Percentiles rank a stretch among this genome's conserved stretches.
Conservation (phyloP, 1,140 invertebrate genomes). For the Euura lappo region DNA sequence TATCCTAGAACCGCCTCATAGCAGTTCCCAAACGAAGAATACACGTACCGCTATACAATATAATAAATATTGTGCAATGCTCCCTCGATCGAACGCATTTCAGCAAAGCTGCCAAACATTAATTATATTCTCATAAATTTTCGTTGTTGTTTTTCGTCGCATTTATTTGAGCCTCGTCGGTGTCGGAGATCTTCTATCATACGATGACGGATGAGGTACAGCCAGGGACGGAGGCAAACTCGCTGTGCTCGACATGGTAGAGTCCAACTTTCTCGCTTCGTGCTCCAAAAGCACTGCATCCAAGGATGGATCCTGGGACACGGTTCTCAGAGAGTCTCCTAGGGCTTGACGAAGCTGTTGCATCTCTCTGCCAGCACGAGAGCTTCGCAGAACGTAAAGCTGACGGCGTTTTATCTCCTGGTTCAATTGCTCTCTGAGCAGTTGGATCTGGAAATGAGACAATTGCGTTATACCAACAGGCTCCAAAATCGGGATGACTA, state of each 20-base stretch:
- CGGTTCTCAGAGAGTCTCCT: slow-evolving; percentile 82
- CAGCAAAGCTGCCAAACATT: neutral
- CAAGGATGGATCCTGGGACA: slow-evolving; percentile 80
- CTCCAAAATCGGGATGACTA: neutral
- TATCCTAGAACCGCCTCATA: neutral
- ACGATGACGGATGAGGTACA: slow-evolving; percentile 41
- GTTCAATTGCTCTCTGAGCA: slow-evolving; percentile 81
- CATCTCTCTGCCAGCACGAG: slow-evolving; percentile 84
- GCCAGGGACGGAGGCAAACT: slow-evolving; percentile 65
- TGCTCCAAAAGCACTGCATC: slow-evolving; percentile 84
- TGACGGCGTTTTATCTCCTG: slow-evolving; percentile 88
- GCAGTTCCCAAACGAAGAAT: slow-evolving; percentile 1
- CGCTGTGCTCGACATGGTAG: slow-evolving; percentile 64
- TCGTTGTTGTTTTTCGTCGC: neutral
- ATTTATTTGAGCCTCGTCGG: slow-evolving; percentile 54
- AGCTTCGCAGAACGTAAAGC: slow-evolving; percentile 81
- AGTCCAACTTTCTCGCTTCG: slow-evolving; percentile 83
- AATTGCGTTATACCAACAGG: neutral
- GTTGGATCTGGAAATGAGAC: slow-evolving; percentile 63
- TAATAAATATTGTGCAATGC: slow-evolving; percentile 6
- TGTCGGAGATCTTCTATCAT: slow-evolving; percentile 53
- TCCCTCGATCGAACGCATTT: slow-evolving; percentile 10
- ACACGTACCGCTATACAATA: slow-evolving; percentile 12
- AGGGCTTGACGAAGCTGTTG: slow-evolving; percentile 81
- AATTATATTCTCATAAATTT: neutral